Evolutionary conservation across 23 tunicate species (phyloP).

Genomic region (Oikopleura dioica): DNA sequence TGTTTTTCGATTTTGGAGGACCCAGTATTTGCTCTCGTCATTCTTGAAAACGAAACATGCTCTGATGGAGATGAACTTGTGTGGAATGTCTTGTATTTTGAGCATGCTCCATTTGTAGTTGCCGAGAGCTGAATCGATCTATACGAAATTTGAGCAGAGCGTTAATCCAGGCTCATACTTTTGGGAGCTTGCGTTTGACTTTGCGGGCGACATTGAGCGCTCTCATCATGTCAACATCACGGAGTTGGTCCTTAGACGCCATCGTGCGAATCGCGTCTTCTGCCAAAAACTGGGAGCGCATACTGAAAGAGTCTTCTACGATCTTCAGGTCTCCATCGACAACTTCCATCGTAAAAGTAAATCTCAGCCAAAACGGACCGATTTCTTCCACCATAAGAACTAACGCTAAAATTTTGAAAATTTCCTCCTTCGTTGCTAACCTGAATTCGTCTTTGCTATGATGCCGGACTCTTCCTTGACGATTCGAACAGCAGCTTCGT

Average conservation of each 20-base stretch:
- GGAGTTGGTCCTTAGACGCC: neutral
- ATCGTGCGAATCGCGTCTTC: neutral
- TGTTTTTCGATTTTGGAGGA: neutral
- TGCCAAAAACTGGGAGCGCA: neutral
- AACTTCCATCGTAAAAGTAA: neutral
- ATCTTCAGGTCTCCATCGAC: neutral
- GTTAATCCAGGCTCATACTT: no score
- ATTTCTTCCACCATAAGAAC: neutral
- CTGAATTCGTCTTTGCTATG: neutral
- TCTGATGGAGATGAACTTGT: neutral
- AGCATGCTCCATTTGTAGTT: conserved; percentile 8
- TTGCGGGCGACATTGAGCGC: neutral
- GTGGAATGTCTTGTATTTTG: neutral
- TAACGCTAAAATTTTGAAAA: neutral
- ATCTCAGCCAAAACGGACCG: conserved; percentile 8
- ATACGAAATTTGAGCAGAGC: no score
- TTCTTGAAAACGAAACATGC: neutral
- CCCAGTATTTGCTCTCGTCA: neutral
- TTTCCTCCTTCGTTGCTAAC: neutral
- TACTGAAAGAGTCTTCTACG: neutral
- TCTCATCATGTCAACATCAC: neutral
- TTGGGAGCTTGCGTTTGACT: no score
- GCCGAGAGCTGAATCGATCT: no score
- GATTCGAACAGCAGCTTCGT: neutral
- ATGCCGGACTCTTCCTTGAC: neutral